Conservation (phyloP, 2,113 vertebrate species). For the Porphyrio hochstetteri region DNA sequence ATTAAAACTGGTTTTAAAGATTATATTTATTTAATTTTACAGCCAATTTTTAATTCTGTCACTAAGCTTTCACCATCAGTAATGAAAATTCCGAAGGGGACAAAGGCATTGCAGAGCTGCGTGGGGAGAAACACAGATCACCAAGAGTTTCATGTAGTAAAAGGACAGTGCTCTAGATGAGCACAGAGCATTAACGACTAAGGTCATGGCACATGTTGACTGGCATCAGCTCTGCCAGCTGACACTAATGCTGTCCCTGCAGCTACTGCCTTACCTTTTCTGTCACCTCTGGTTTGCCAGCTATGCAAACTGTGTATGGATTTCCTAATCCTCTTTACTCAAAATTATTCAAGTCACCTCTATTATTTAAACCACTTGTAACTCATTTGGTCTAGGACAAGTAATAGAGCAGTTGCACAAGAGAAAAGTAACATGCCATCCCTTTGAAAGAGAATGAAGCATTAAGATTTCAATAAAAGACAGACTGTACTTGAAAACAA, state of each 20-base stretch:
- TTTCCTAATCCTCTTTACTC: background rate
- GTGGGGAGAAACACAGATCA: background rate
- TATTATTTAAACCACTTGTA: background rate
- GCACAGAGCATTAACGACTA: background rate
- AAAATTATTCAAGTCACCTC: background rate
- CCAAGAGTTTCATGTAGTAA: background rate
- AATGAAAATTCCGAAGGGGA: background rate
- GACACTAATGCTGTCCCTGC: background rate
- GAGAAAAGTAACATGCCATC: background rate
- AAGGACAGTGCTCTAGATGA: background rate
- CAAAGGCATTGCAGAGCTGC: background rate
- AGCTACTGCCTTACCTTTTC: background rate
- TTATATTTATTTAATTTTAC: background rate
- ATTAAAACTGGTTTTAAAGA: background rate
- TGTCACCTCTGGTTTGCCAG: background rate
- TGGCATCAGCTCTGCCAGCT: background rate
- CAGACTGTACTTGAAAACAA: background rate
- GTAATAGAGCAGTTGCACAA: rapidly evolving
- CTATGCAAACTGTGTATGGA: background rate
- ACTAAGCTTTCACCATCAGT: background rate
- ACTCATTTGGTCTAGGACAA: background rate
- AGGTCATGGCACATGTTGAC: background rate
- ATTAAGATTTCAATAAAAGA: background rate
- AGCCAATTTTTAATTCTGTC: background rate
- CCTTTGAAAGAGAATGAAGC: background rate